These are phyloP conservation scores for Pyralis farinalis DNA, from an alignment of 2,888 invertebrate genomes.

Conservation along the genomic window DNA sequence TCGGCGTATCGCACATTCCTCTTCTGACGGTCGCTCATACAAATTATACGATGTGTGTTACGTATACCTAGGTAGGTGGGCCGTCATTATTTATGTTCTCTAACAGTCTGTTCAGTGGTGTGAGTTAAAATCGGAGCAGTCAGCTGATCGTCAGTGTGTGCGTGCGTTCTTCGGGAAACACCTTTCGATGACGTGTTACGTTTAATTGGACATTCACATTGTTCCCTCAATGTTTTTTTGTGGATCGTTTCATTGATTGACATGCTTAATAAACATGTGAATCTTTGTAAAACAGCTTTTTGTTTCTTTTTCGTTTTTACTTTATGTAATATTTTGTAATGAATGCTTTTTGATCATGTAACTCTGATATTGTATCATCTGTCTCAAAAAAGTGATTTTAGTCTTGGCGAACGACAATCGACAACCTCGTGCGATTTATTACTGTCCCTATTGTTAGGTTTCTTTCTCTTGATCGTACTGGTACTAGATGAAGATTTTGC, in stretches of 20 bases:
- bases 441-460: too few species aligned
- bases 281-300: not conserved
- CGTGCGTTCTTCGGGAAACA: conserved; percentile 79
- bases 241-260: conserved; percentile 28
- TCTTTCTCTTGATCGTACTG: too few species aligned
- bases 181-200: conserved; percentile 79
- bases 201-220: conserved; percentile 79
- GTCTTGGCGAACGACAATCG: too few species aligned
- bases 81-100: conserved; percentile 81
- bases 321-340: not conserved
- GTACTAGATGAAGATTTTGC: too few species aligned
- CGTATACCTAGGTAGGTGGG: conserved; percentile 78
- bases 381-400: too few species aligned
- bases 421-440: too few species aligned
- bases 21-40: conserved; percentile 66
- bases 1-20: conserved; percentile 68
- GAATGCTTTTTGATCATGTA: not conserved
- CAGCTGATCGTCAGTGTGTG: conserved; percentile 72
- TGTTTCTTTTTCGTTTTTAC: not conserved
- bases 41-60: conserved; percentile 76
- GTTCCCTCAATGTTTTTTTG: conserved; percentile 66
- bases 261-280: conserved; percentile 10
- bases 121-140: conserved; percentile 81
- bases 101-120: conserved; percentile 74
- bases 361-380: not conserved